A percentile compares a stretch with the other conserved stretches of the same genome.
Conservation (phyloP, 2,797 vertebrate species). For the Spondyliosoma cantharus region DNA sequence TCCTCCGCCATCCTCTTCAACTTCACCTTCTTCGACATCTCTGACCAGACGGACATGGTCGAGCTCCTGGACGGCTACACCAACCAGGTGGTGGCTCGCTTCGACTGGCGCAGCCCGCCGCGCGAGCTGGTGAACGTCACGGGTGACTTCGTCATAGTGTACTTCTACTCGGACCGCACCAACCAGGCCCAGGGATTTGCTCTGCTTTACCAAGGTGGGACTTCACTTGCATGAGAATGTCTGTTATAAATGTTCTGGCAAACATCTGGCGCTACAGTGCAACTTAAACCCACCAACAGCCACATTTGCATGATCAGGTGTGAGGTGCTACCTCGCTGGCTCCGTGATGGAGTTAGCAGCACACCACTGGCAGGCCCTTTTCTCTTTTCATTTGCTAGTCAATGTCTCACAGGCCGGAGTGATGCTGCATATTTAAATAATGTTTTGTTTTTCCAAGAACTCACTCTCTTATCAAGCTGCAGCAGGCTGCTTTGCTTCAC, state of each 20-base stretch:
- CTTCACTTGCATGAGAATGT: background rate
- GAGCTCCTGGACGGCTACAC: constrained; percentile 93
- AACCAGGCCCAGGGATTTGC: constrained; percentile 96
- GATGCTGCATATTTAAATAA: constrained; percentile 69
- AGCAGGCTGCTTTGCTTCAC: constrained; percentile 43
- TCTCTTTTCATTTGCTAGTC: constrained; percentile 73
- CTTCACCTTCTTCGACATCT: constrained; percentile 96
- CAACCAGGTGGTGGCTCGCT: constrained; percentile 90
- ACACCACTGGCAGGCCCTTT: constrained; percentile 51
- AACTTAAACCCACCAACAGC: constrained; percentile 19
- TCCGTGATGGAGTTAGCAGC: constrained; percentile 25
- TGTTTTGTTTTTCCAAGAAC: constrained; percentile 65
- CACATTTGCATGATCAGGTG: constrained; percentile 60
- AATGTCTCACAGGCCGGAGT: constrained; percentile 64
- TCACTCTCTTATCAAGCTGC: constrained; percentile 60
- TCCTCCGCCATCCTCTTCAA: constrained; percentile 90
- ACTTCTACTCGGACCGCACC: constrained; percentile 96
- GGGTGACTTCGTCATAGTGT: constrained; percentile 92
- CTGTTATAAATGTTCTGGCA: background rate
- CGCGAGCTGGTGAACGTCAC: constrained; percentile 90
- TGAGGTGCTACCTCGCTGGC: constrained; percentile 5
- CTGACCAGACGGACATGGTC: constrained; percentile 95
- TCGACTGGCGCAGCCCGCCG: constrained; percentile 89
- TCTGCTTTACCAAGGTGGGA: constrained; percentile 91
- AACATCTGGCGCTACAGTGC: background rate